A percentile compares a stretch with the other conserved stretches of the same genome.
Evolutionary conservation across 1,140 invertebrate species (phyloP).

Genomic region (Xylocopa sonorina): DNA sequence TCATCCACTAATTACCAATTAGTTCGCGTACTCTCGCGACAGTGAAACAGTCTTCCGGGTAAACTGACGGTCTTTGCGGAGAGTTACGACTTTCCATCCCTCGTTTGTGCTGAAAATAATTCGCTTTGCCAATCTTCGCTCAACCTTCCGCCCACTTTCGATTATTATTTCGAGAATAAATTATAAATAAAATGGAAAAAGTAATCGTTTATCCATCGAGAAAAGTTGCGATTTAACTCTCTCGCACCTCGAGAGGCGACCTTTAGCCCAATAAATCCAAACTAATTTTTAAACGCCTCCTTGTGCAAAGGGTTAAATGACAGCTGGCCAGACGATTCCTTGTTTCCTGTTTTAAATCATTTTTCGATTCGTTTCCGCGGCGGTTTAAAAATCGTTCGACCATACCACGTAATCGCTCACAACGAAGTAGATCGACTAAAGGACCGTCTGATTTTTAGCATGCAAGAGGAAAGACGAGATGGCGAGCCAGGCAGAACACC

Average conservation of each 20-base stretch:
- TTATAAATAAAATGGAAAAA: too few species aligned
- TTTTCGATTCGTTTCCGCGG: too few species aligned
- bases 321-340: too few species aligned
- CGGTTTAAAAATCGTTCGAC: not conserved
- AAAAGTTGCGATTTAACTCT: too few species aligned
- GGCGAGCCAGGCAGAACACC: slow-evolving; percentile 88
- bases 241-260: too few species aligned
- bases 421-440: slow-evolving; percentile 26
- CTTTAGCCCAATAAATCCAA: too few species aligned
- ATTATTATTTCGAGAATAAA: too few species aligned
- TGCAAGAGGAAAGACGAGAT: slow-evolving; percentile 99
- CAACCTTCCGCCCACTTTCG: not conserved
- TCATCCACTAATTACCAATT: slow-evolving; percentile 35
- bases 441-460: slow-evolving; percentile 83
- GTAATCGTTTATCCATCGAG: too few species aligned
- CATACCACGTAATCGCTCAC: not conserved
- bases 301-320: too few species aligned
- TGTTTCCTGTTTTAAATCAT: not conserved
- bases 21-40: slow-evolving; percentile 2
- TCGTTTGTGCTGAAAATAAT: too few species aligned
- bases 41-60: not conserved
- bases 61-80: not conserved
- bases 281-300: too few species aligned
- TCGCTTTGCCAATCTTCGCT: not conserved
- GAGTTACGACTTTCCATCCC: not conserved